Conservation (phyloP, 2,113 vertebrate genomes). For the Ammodytes dubius region DNA sequence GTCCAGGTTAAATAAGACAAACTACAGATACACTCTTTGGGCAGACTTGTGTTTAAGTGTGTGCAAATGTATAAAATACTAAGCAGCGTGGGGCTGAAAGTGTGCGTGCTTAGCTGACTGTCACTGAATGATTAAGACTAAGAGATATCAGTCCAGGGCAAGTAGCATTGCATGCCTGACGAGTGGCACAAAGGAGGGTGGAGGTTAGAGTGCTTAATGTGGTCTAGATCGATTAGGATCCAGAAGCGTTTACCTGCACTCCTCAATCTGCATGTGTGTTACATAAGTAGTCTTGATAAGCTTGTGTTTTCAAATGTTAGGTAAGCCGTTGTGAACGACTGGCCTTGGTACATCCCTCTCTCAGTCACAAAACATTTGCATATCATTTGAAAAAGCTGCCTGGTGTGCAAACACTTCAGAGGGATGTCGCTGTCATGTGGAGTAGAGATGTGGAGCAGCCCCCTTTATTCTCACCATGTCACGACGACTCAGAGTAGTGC, state of each 20-base stretch:
- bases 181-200: conserved; percentile 43
- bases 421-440: conserved; percentile 30
- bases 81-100: conserved; percentile 38
- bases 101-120: conserved; percentile 59
- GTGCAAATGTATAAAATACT: conserved; percentile 32
- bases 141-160: conserved; percentile 57
- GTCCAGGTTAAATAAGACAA: conserved; percentile 18
- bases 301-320: conserved; percentile 55
- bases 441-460: conserved; percentile 30
- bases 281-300: conserved; percentile 63
- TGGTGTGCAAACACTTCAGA: conserved; percentile 31
- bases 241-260: conserved; percentile 23
- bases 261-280: conserved; percentile 52
- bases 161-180: conserved; percentile 59
- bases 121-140: conserved; percentile 70
- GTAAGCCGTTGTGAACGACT: conserved; percentile 59
- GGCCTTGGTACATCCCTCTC: conserved; percentile 61
- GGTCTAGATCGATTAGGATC: conserved; percentile 56
- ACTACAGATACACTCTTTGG: conserved; percentile 8
- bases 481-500: conserved; percentile 39
- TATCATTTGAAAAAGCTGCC: conserved; percentile 32
- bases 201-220: conserved; percentile 69
- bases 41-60: conserved; percentile 37
- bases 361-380: conserved; percentile 62
- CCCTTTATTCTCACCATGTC: conserved; percentile 47